Base-by-base conservation (phyloP, 2,888 invertebrate species). In the Oscheius onirici region DNA sequence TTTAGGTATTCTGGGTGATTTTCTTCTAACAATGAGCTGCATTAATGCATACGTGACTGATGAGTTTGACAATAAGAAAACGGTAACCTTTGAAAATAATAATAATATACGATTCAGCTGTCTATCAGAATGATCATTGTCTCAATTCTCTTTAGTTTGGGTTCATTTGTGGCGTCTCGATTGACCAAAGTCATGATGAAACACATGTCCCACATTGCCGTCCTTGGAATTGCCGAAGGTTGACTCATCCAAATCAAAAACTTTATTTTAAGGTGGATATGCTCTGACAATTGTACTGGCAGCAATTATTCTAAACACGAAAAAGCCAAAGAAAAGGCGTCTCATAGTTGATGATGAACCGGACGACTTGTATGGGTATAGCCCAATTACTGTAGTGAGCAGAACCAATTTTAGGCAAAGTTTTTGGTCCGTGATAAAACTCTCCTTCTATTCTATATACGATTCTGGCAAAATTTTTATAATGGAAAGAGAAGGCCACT, bases 31-130 rank as follows among this genome's bases (percentile, higher is more conserved):
- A n/a, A 85, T 85, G 82, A 83, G 81, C 52, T 80, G 81, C 58
- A 83, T 85, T 22, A 85, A 85, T 43, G 82, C 85, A 15, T 85
- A 82, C 40, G 75, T 85, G 22, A 79, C 84, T 11, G 85, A 85
- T 61, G 73, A 78, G 55, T 85, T 84, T 51, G 78, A 77, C 11
- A 76, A 82, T 66, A 85, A 85, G 69, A 77, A 75, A 22, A 72
- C 61, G 69, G 83, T 79, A 67, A 63, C 24, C 13, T n/a, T n/a
- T n/a, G n/a, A n/a, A n/a, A n/a, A n/a, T n/a, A n/a, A n/a, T n/a
- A n/a, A n/a, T n/a, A 26, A 57, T 3, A 54, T 0, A 26, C 11
- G 13, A 40, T 82, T 68, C 70, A 84, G 84, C 60, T 84, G 1
- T 84, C 84, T 1, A 76, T 83, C 70, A 70, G 85, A 24, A 85